Percentiles rank a stretch among this genome's conserved stretches.
phyloP scores from a whole-genome alignment of 2,888 invertebrate species.

The Sarcophaga subvicina region DNA sequence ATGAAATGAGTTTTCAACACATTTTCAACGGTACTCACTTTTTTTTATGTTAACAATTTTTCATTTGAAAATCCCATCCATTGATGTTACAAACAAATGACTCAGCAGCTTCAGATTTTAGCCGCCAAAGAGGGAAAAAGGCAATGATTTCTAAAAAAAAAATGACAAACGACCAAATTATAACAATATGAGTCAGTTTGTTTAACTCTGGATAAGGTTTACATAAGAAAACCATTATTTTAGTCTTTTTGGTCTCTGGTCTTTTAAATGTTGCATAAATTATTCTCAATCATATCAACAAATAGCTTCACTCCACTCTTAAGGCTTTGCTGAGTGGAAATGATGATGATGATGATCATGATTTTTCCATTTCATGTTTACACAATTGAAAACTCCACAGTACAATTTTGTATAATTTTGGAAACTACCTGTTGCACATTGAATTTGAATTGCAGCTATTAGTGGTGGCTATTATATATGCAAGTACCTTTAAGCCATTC shows the following conservation, averaged over 20 bases:
- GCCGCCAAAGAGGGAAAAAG: slow-evolving; percentile 33
- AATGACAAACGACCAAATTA: neutral
- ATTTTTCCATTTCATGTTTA: slow-evolving; percentile 54
- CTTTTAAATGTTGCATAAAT: slow-evolving; percentile 29
- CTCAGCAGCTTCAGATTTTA: slow-evolving; percentile 51
- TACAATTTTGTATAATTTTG: slow-evolving; percentile 59
- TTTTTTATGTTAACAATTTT: slow-evolving; percentile 7
- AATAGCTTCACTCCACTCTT: neutral
- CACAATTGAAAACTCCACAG: slow-evolving; percentile 31
- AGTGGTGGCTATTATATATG: neutral
- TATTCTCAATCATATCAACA: slow-evolving; percentile 5
- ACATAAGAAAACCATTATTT: neutral
- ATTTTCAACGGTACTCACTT: neutral
- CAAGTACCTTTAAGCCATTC: slow-evolving; percentile 47
- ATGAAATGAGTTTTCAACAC: slow-evolving; percentile 11
- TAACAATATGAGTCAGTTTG: slow-evolving; percentile 51
- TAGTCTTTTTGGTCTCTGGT: neutral
- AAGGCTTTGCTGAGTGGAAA: neutral
- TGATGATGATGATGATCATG: slow-evolving; percentile 29
- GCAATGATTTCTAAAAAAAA: neutral
- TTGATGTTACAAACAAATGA: slow-evolving; percentile 40
- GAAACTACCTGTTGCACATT: slow-evolving; percentile 17
- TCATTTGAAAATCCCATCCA: slow-evolving; percentile 27
- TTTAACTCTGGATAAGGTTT: neutral
- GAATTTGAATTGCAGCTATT: neutral